Percentiles rank a stretch among this genome's conserved stretches.
Evolutionary conservation across 2,113 vertebrate genomes (phyloP).

Genomic region (Centropristis striata): DNA sequence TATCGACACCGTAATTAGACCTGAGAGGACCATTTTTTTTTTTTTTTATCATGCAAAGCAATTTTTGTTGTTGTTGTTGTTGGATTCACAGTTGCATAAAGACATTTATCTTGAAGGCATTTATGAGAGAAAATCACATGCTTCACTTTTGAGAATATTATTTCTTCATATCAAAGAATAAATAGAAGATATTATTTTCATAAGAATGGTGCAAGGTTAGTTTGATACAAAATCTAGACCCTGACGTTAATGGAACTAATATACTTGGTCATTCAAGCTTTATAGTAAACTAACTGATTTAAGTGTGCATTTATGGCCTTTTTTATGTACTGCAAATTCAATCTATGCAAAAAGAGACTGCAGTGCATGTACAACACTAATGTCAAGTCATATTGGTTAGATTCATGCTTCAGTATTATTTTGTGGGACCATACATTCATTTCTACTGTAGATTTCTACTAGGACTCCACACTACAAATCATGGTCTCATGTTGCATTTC

Average conservation of each 20-base stretch:
- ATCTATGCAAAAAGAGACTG: constrained; percentile 75
- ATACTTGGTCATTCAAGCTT: constrained; percentile 44
- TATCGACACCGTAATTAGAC: constrained; percentile 22
- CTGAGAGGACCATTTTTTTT: constrained; percentile 41
- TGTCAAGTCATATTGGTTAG: constrained; percentile 23
- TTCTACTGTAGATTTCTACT: constrained; percentile 5
- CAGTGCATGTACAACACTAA: constrained; percentile 53
- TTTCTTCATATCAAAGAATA: constrained; percentile 28
- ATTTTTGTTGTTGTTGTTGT: constrained; percentile 1
- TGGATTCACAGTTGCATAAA: constrained; percentile 38
- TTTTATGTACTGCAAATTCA: constrained; percentile 41
- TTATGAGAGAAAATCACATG: constrained; percentile 14
- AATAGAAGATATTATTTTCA: constrained; percentile 27
- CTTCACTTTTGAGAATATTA: constrained; percentile 12
- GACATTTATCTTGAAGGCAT: constrained; percentile 29
- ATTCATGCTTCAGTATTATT: constrained; percentile 9
- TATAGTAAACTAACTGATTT: constrained; percentile 24
- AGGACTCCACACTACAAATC: not conserved
- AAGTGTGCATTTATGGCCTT: constrained; percentile 20
- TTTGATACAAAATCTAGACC: not conserved
- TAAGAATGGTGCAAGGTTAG: not conserved
- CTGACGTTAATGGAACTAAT: constrained; percentile 22
- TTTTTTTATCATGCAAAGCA: constrained; percentile 26
- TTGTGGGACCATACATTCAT: constrained; percentile 8
- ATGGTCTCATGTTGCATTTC: not conserved